Evolutionary conservation across 2,797 vertebrate species (phyloP).

Genomic region (Acrocephalus scirpaceus): DNA sequence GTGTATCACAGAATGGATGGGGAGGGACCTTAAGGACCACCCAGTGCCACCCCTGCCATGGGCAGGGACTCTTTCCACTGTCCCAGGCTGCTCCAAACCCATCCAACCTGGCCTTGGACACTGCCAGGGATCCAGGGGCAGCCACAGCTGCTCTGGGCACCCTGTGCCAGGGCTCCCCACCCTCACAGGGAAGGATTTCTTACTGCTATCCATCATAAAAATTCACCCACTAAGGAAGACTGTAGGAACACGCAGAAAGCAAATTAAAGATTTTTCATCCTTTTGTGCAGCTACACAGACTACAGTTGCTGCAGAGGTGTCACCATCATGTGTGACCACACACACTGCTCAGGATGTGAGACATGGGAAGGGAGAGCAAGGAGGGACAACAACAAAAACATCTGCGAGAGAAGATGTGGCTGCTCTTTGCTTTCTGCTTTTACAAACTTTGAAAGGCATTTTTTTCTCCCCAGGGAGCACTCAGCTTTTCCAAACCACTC

Average conservation of each 20-base stretch:
- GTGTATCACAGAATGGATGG: accelerated
- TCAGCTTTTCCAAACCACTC: neutral
- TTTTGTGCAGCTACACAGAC: neutral
- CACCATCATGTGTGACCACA: neutral
- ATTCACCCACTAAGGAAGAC: neutral
- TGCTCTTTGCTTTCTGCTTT: neutral
- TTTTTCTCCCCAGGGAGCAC: neutral
- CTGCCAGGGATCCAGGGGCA: neutral
- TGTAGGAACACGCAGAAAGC: accelerated
- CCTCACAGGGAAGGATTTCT: neutral
- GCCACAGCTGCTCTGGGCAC: neutral
- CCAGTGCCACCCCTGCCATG: neutral
- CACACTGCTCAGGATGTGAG: neutral
- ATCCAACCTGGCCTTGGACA: accelerated
- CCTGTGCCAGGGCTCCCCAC: neutral
- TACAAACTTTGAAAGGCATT: neutral
- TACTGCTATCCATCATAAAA: neutral
- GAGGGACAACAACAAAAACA: neutral
- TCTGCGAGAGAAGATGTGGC: neutral
- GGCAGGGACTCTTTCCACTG: neutral
- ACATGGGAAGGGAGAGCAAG: neutral
- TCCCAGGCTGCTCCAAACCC: neutral
- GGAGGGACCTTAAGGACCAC: no score
- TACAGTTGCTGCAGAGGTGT: accelerated
- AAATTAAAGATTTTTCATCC: neutral